These are phyloP conservation scores for Pachymerium ferrugineum DNA, from an alignment of 2,888 invertebrate species.

Conservation along the genomic window DNA sequence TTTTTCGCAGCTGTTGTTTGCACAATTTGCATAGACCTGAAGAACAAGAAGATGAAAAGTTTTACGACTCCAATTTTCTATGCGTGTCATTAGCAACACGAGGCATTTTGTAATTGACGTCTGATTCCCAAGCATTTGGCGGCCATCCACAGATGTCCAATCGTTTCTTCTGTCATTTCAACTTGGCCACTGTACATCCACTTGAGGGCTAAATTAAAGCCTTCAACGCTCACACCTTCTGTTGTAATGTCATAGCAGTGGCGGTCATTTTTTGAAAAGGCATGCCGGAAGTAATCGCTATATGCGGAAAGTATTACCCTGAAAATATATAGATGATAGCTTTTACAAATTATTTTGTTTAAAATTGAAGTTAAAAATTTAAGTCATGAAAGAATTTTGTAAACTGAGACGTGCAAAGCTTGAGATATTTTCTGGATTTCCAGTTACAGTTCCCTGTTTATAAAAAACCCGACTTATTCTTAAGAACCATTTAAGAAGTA, in stretches of 20 bases:
- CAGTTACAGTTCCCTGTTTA: too few relatives aligned
- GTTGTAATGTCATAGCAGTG: slow-evolving; percentile 1
- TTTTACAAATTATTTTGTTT: not conserved
- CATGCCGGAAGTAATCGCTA: not conserved
- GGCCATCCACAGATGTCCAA: slow-evolving; percentile 25
- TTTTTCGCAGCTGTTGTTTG: slow-evolving; percentile 27
- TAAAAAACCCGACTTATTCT: too few relatives aligned
- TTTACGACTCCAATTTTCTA: not conserved
- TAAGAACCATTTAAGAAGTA: too few relatives aligned
- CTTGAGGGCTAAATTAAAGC: not conserved
- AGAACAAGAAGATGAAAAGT: slow-evolving; percentile 18
- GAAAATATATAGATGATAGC: not conserved
- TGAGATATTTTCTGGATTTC: too few relatives aligned
- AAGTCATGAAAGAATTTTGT: too few relatives aligned
- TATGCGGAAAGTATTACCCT: slow-evolving; percentile 6
- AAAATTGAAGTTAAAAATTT: too few relatives aligned
- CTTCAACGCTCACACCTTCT: not conserved
- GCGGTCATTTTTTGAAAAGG: not conserved
- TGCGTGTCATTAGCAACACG: slow-evolving; percentile 22
- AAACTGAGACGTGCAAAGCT: too few relatives aligned
- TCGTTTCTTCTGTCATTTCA: not conserved
- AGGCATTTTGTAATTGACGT: slow-evolving; percentile 24
- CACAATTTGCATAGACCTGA: slow-evolving; percentile 27
- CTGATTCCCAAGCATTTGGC: slow-evolving; percentile 20
- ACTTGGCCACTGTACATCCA: slow-evolving; percentile 29